Conservation (phyloP, 53 echinoderm and acorn worm species). For the Actinopyga echinites region DNA sequence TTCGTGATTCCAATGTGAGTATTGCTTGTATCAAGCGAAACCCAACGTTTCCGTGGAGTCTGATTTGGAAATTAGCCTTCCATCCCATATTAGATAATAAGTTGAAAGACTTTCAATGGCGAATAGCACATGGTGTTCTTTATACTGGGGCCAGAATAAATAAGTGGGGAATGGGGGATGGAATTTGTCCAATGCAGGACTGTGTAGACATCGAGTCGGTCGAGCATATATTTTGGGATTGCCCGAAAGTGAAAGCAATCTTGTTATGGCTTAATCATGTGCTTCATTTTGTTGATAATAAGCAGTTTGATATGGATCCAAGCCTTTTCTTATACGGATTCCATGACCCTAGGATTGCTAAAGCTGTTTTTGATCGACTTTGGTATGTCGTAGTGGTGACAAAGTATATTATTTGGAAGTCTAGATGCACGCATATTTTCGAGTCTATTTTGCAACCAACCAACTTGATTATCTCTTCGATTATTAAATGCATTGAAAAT, state of each 20-base stretch:
- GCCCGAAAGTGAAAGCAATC: not conserved
- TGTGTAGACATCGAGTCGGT: not conserved
- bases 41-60: not conserved
- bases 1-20: not conserved
- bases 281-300: not conserved
- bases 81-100: constrained; percentile 23
- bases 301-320: not conserved
- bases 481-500: too few relatives aligned
- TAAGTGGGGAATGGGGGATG: constrained; percentile 34
- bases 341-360: not conserved
- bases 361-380: too few relatives aligned
- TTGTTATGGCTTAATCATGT: constrained; percentile 17
- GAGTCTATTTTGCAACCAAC: too few relatives aligned
- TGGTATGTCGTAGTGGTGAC: too few relatives aligned
- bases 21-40: not conserved
- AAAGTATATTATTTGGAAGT: too few relatives aligned
- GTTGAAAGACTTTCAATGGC: constrained; percentile 24
- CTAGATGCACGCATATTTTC: too few relatives aligned
- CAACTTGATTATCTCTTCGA: too few relatives aligned
- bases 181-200: not conserved
- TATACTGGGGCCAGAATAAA: constrained; percentile 7
- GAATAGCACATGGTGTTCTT: not conserved
- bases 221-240: constrained; percentile 36
- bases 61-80: not conserved
- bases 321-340: not conserved